These are phyloP conservation scores for Aurelia coerulea DNA, from an alignment of 30 jellyfish, hydroid and myxozoan genomes.

Conservation along the genomic window DNA sequence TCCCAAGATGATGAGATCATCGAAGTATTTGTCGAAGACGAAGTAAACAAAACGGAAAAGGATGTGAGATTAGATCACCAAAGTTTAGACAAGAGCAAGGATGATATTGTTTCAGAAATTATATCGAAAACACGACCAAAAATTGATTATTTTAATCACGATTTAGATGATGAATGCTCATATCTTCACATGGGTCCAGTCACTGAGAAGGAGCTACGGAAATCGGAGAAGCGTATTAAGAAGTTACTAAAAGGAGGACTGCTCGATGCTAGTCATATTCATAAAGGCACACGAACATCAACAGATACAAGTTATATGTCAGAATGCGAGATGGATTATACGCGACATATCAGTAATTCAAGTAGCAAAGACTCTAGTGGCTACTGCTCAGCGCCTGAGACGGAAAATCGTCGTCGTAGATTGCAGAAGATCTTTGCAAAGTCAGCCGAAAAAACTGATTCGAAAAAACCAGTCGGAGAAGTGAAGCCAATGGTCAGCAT, in stretches of 20 bases:
- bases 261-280: conserved; percentile 48
- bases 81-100: conserved; percentile 19
- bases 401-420: conserved; percentile 73
- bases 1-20: conserved; percentile 45
- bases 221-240: conserved; percentile 84
- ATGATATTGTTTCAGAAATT: conserved; percentile 44
- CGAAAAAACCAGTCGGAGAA: conserved; percentile 8
- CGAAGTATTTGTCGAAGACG: conserved; percentile 63
- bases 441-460: conserved; percentile 50
- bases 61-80: conserved; percentile 8
- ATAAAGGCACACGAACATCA: conserved; percentile 9
- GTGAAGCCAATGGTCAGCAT: conserved; percentile 4
- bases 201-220: conserved; percentile 90
- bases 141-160: conserved; percentile 62
- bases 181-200: conserved; percentile 69
- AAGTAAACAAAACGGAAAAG: neutral
- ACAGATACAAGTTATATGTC: conserved; percentile 71
- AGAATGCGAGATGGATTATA: conserved; percentile 67
- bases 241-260: conserved; percentile 82
- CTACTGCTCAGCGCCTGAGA: conserved; percentile 97
- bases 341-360: conserved; percentile 19
- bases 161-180: conserved; percentile 57
- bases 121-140: conserved; percentile 53
- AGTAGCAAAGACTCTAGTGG: conserved; percentile 70
- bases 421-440: conserved; percentile 32